phyloP scores from a whole-genome alignment of 2,797 vertebrate genomes.

The Crenichthys baileyi region DNA sequence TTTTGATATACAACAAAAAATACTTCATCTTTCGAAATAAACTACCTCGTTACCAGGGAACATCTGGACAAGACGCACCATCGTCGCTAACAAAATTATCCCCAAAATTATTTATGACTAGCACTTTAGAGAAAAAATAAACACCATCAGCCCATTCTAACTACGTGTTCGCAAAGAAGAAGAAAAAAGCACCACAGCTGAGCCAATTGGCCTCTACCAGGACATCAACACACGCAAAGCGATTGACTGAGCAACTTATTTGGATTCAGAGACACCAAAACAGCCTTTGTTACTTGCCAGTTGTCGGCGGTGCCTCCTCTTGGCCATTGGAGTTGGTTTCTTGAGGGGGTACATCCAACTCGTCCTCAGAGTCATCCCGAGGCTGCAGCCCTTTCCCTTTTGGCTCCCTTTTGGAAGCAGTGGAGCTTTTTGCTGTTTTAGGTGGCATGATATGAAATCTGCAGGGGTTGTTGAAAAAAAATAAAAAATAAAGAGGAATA shows the following conservation, averaged over 20 bases:
- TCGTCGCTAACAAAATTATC: constrained; percentile 70
- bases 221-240: constrained; percentile 67
- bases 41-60: constrained; percentile 64
- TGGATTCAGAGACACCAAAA: constrained; percentile 77
- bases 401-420: constrained; percentile 75
- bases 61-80: constrained; percentile 49
- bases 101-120: constrained; percentile 66
- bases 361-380: constrained; percentile 82
- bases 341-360: constrained; percentile 78
- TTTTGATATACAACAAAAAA: background rate
- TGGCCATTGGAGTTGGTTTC: constrained; percentile 74
- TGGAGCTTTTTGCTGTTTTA: constrained; percentile 87
- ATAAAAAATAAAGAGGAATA: constrained; percentile 39
- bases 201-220: constrained; percentile 63
- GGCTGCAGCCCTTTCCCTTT: constrained; percentile 81
- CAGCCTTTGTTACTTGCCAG: constrained; percentile 83
- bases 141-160: constrained; percentile 54
- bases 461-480: constrained; percentile 60
- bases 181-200: constrained; percentile 52
- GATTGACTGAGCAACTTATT: constrained; percentile 75
- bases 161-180: constrained; percentile 61
- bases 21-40: constrained; percentile 46
- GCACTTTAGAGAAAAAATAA: constrained; percentile 47
- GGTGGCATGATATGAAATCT: constrained; percentile 87
- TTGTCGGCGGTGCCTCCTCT: constrained; percentile 78